Base-by-base conservation (phyloP, 2,797 vertebrate genomes). In the Falco rusticolus region DNA sequence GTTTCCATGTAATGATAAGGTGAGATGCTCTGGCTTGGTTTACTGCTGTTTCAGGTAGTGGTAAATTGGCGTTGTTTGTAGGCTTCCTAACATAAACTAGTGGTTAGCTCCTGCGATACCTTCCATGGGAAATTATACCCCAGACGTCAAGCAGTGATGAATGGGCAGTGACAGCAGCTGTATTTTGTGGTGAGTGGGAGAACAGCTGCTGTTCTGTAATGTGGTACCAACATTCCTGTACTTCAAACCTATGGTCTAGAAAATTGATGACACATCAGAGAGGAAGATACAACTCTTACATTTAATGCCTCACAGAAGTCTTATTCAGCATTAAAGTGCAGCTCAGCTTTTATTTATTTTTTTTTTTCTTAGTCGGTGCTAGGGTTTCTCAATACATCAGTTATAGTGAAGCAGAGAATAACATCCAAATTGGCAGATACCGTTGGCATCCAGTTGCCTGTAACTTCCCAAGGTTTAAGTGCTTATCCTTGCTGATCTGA, bases 1-100 rank as follows among this genome's bases (percentile, higher is more conserved):
- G 14, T 84, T 87, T 92, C 57, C 48, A 24, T 20, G 34, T 93
- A 94, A 96, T 95, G 39, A 91, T 94, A 64, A 79, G 72, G 60
- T 57, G n/a, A 90, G 76, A 56, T 83, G 63, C 28, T 93, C 91
- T 94, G 59, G 69, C 24, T 71, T 47, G 45, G 51, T 72, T 91
- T 77, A 80, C 92, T 71, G 91, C 69, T 39, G 48, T 93, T 94
- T 96, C 56, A 87, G 77, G 47, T 20, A 47, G 81, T 16, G 39
- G 56, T 75, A 93, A 90, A 94, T 76, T 94, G 54, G 82, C 60
- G 33, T 12, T 86, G n/a, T 84, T 94, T 83, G 60, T 17, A 34
- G 65, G 45, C 92, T 95, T 94, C 74, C 56, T 50, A 50, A 54
- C 56, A 47, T 3, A 90, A 84, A 82, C 48, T 89, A 63, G 34